Evolutionary conservation across 2,888 invertebrate genomes (phyloP).

Genomic region (Amitus sp.): DNA sequence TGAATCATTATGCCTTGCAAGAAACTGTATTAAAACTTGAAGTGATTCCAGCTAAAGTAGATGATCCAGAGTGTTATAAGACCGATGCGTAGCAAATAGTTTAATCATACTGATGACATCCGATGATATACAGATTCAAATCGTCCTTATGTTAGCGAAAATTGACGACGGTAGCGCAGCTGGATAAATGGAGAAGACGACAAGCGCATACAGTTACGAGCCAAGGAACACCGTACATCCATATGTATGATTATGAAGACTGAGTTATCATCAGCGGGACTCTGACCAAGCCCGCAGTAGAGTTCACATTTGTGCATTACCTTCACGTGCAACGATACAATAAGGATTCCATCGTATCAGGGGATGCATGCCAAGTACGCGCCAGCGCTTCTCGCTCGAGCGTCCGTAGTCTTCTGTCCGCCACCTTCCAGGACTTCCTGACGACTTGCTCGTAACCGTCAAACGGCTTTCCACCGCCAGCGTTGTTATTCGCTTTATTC

Average conservation of each 20-base stretch:
- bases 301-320: constrained; percentile 64
- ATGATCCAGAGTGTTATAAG: background rate
- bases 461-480: constrained; percentile 22
- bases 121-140: background rate
- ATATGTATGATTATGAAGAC: constrained; percentile 62
- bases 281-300: constrained; percentile 52
- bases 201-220: constrained; percentile 35
- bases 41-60: too few species aligned
- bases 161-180: constrained; percentile 15
- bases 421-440: constrained; percentile 24
- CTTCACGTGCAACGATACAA: constrained; percentile 66
- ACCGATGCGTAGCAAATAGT: background rate
- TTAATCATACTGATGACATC: background rate
- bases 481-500: constrained; percentile 10
- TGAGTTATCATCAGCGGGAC: constrained; percentile 58
- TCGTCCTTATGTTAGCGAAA: background rate
- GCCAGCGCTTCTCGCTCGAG: constrained; percentile 42
- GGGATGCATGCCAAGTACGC: constrained; percentile 64
- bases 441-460: constrained; percentile 18
- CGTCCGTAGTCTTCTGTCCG: constrained; percentile 19
- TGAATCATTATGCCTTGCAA: too few species aligned
- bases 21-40: too few species aligned
- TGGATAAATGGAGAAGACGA: constrained; percentile 32
- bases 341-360: constrained; percentile 65
- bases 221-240: constrained; percentile 50